phyloP scores from a whole-genome alignment of 2,888 invertebrate species.

The Elegia similella region DNA sequence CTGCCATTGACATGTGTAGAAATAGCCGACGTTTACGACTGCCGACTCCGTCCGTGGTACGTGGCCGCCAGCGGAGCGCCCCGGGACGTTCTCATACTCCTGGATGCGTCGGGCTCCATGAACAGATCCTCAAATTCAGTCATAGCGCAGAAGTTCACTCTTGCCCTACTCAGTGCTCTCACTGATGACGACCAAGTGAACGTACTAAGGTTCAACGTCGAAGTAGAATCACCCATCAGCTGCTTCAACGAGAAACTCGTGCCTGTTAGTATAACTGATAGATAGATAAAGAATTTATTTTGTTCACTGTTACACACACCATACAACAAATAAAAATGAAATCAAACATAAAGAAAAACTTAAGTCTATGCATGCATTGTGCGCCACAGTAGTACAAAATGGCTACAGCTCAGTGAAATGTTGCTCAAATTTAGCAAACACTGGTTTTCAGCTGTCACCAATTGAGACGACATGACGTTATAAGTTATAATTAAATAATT shows the following conservation, averaged over 20 bases:
- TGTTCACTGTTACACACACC: too few species aligned
- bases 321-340: too few species aligned
- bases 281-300: too few species aligned
- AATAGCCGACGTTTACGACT: slow-evolving; percentile 61
- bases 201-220: slow-evolving; percentile 61
- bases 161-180: slow-evolving; percentile 65
- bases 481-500: too few species aligned
- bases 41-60: slow-evolving; percentile 72
- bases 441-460: too few species aligned
- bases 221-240: slow-evolving; percentile 57
- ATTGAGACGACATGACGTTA: too few species aligned
- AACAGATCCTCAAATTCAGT: slow-evolving; percentile 58
- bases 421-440: too few species aligned
- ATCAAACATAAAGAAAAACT: too few species aligned
- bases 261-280: slow-evolving; percentile 51
- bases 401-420: too few species aligned
- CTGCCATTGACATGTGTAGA: too few species aligned
- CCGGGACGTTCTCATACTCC: slow-evolving; percentile 62
- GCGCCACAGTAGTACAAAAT: too few species aligned
- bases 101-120: slow-evolving; percentile 74
- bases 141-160: slow-evolving; percentile 56
- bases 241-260: slow-evolving; percentile 69
- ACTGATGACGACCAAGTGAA: slow-evolving; percentile 74
- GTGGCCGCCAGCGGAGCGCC: slow-evolving; percentile 71
- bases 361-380: too few species aligned